These are phyloP conservation scores for Gallinago nigripennis DNA, from an alignment of 2,797 vertebrate genomes.

Conservation along the genomic window DNA sequence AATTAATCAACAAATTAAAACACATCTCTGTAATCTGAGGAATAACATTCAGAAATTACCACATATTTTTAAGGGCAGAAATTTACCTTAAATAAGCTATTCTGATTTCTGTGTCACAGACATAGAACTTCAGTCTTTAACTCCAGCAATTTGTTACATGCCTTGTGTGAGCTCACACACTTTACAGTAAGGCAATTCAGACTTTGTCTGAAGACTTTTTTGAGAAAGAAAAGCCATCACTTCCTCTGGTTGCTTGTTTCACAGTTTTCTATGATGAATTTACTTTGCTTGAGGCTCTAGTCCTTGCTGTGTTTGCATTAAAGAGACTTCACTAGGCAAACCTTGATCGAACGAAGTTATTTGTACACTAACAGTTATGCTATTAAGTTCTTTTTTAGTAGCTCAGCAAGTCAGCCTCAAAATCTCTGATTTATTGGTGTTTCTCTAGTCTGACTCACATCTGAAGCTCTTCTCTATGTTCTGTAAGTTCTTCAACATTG, in stretches of 20 bases:
- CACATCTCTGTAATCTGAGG: neutral
- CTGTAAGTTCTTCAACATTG: neutral
- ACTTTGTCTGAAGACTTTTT: neutral
- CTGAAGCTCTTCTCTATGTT: neutral
- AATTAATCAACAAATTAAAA: neutral
- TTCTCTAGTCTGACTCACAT: neutral
- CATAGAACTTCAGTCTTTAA: neutral
- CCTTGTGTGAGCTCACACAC: neutral
- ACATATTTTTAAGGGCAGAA: neutral
- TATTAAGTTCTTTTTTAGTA: neutral
- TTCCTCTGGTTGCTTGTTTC: neutral
- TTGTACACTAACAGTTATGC: neutral
- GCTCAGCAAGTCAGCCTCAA: neutral
- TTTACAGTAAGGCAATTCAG: neutral
- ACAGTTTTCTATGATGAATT: neutral
- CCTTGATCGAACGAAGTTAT: neutral
- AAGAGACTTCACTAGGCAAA: neutral
- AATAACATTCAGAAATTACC: neutral
- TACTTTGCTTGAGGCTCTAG: neutral
- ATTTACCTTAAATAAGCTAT: neutral
- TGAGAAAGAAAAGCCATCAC: neutral
- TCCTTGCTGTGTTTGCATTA: neutral
- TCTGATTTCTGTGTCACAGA: accelerated
- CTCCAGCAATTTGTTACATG: neutral
- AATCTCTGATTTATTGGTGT: neutral